Evolutionary conservation across 1,140 invertebrate genomes (phyloP), one percentile per base, ranked within the genome.

Genomic region (Conopomorpha cramerella): DNA sequence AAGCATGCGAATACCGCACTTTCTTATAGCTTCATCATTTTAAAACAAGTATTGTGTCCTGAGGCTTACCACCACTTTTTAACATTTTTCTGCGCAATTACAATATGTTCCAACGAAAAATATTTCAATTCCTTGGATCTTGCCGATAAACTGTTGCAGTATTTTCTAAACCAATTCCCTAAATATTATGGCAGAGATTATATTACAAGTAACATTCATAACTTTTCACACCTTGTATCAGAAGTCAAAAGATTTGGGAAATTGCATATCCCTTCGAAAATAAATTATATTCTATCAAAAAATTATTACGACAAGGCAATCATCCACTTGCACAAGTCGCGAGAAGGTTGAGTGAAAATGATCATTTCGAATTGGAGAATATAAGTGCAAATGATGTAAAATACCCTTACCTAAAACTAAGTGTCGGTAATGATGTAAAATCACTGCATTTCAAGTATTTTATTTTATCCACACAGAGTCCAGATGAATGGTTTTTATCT

Each of bases 101-200:
- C 39, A 13, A 41, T 46, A 14, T 43, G 36, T 30, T 46, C 40
- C 3, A 29, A 41, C 28, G 33, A 46, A 18, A 13, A 19, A n/a
- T 34, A 51, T 31, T 35, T 16, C 14, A 19, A 49, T 1, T 45
- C 36, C 32, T 11, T 52, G 2, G 6, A 16, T 10, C 2, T 52
- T 8, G 49, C 46, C n/a, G 31, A 43, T 35, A 11, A 11, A 10
- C 13, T 47, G 16, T 35, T 52, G 1, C 8, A 33, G 23, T 1
- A 12, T 17, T 41, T 27, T 40, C 16, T 39, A 2, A 30, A 49
- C 37, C 6, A 17, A 0, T 49, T 35, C 25, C 30, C 12, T 38
- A 30, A 40, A 10, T 18, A 48, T 13, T 46, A 54, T 42, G 51
- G 46, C n/a, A 34, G 38, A 39, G 41, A 46, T 23, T 23, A 23